Percentiles rank a stretch among this genome's conserved stretches.
These are phyloP conservation scores for Ophraella communa DNA, from an alignment of 2,888 invertebrate genomes.

Conservation along the genomic window DNA sequence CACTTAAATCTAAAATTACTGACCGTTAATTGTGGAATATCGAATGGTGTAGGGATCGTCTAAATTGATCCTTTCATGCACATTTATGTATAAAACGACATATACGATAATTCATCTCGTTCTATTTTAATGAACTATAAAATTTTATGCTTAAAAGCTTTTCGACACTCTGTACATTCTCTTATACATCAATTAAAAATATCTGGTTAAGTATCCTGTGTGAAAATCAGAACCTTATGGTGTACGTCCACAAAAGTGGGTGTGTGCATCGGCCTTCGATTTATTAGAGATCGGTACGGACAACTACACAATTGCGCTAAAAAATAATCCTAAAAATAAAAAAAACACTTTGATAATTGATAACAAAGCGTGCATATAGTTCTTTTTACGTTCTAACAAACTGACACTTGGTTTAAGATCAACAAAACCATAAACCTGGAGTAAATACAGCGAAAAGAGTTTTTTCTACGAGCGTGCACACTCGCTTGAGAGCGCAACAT, in stretches of 20 bases:
- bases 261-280: not conserved
- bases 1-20: constrained; percentile 1
- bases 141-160: constrained; percentile 4
- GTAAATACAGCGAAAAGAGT: too few relatives aligned
- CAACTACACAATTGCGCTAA: not conserved
- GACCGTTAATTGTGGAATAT: not conserved
- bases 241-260: constrained; percentile 1
- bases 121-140: constrained; percentile 12
- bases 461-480: too few relatives aligned
- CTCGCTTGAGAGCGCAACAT: too few relatives aligned
- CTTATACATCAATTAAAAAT: constrained; percentile 2
- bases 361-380: too few relatives aligned
- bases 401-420: too few relatives aligned
- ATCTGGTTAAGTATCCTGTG: constrained; percentile 3
- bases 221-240: constrained; percentile 1
- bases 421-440: too few relatives aligned
- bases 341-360: not conserved
- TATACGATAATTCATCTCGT: not conserved
- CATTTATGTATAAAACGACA: too few relatives aligned
- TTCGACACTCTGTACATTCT: constrained; percentile 9
- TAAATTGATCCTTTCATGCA: constrained; percentile 3
- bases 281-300: not conserved
- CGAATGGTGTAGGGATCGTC: not conserved
- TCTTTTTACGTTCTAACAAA: too few relatives aligned
- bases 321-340: not conserved